Evolutionary conservation across 1,140 invertebrate species (phyloP), one percentile per base, ranked within the genome.

Genomic region (Latrodectus geometricus): DNA sequence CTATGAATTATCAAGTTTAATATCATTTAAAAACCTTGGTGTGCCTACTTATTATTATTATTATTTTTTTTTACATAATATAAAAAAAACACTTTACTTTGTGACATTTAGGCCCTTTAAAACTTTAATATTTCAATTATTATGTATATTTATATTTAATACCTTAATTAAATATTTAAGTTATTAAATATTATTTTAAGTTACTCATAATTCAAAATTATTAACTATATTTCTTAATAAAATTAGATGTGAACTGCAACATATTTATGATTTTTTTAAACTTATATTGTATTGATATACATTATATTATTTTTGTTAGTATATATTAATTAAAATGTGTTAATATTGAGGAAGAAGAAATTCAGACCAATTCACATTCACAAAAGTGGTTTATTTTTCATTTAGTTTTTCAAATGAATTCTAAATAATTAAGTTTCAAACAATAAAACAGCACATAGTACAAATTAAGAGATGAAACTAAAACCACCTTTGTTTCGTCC

Each of bases 341-440:
- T 70, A n/a, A 20, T n/a, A 70, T n/a, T 14, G 14, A 70, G 12
- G 21, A 70, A 23, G 14, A 70, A 23, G 21, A 23, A 48, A 70
- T 14, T n/a, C 69, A 70, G 17, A 66, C 65, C 17, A 66, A 17
- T n/a, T n/a, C 14, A 35, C 48, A 79, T 86, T 86, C 83, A 86
- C 83, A 86, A 86, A 86, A 86, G 83, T 86, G 83, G 83, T 86
- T 86, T 86, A 86, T 86, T 84, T 84, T 86, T 61, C 76, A 75
- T 84, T 72, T 75, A 73, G 56, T 69, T 65, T 65, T 69, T 35
- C 68, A 77, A 65, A 77, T 86, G 83, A 78, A 76, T 35, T 84
- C 75, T 77, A 85, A 77, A 86, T 78, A 86, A 70, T 77, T 75
- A 83, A 86, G 74, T 86, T 76, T 72, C 83, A 86, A 86, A 86